A percentile compares a stretch with the other conserved stretches of the same genome.
These are phyloP conservation scores for Stenodema calcarata DNA, from an alignment of 2,888 invertebrate genomes.

Conservation along the genomic window DNA sequence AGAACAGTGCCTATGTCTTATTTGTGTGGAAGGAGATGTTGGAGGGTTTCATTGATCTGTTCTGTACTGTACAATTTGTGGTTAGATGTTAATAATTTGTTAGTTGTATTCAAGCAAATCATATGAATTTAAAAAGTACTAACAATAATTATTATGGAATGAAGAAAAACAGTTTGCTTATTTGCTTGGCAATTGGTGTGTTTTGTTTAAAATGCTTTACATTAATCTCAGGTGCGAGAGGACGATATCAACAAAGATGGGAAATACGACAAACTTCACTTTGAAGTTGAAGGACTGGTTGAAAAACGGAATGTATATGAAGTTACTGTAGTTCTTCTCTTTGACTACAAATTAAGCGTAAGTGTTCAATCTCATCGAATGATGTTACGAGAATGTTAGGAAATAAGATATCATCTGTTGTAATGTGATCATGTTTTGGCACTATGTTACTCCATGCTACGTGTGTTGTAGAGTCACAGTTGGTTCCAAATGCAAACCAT, in stretches of 20 bases:
- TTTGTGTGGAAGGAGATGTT: no score
- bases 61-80: no score
- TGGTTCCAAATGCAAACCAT: conserved; percentile 64
- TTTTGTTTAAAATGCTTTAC: not conserved
- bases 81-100: no score
- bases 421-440: not conserved
- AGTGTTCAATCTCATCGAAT: conserved; percentile 54
- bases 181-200: not conserved
- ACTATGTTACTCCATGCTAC: no score
- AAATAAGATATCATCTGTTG: no score
- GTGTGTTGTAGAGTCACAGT: conserved; percentile 55
- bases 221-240: conserved; percentile 69
- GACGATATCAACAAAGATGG: conserved; percentile 71
- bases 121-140: no score
- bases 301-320: conserved; percentile 66
- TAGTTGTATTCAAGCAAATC: no score
- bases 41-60: no score
- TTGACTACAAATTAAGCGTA: conserved; percentile 72
- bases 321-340: conserved; percentile 66
- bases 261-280: conserved; percentile 68
- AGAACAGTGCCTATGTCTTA: no score
- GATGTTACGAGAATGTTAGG: no score
- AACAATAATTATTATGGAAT: no score
- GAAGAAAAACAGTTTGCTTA: no score
- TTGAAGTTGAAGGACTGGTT: conserved; percentile 68